Conservation (phyloP, 2,888 invertebrate genomes). For the Chaitophorus viminalis region DNA sequence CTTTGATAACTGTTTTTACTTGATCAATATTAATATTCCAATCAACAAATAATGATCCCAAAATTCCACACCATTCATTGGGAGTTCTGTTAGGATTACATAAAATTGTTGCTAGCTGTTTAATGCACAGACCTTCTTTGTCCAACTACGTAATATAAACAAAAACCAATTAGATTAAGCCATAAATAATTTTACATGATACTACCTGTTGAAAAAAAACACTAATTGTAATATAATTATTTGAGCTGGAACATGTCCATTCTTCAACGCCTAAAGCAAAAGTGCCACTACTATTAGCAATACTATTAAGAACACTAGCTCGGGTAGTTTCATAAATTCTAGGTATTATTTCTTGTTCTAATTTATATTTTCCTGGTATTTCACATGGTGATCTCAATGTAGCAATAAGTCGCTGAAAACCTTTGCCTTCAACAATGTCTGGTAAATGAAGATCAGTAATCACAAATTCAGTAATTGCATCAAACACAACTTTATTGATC, state of each 20-base stretch:
- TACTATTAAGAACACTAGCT: constrained; percentile 62
- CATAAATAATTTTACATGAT: neutral
- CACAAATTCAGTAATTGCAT: constrained; percentile 69
- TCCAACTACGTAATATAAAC: constrained; percentile 60
- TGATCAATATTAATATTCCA: constrained; percentile 68
- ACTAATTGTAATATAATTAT: constrained; percentile 68
- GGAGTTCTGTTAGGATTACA: constrained; percentile 67
- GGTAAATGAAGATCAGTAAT: constrained; percentile 69
- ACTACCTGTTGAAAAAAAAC: constrained; percentile 68
- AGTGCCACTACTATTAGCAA: constrained; percentile 65
- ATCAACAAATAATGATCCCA: constrained; percentile 68
- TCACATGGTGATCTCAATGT: constrained; percentile 69
- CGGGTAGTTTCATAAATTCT: constrained; percentile 68
- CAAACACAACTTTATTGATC: constrained; percentile 67
- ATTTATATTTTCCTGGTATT: constrained; percentile 69
- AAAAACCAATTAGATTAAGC: neutral
- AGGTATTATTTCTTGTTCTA: constrained; percentile 69
- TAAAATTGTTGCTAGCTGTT: constrained; percentile 68
- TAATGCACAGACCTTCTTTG: constrained; percentile 67
- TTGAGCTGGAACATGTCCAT: constrained; percentile 67
- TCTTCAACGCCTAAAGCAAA: constrained; percentile 69
- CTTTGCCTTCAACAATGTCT: constrained; percentile 69
- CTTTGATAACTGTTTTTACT: constrained; percentile 68
- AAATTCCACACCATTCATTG: constrained; percentile 67
- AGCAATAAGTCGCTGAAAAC: constrained; percentile 69